These are phyloP conservation scores for Brienomyrus longianalis DNA, from an alignment of 2,113 vertebrate species.

Conservation along the genomic window DNA sequence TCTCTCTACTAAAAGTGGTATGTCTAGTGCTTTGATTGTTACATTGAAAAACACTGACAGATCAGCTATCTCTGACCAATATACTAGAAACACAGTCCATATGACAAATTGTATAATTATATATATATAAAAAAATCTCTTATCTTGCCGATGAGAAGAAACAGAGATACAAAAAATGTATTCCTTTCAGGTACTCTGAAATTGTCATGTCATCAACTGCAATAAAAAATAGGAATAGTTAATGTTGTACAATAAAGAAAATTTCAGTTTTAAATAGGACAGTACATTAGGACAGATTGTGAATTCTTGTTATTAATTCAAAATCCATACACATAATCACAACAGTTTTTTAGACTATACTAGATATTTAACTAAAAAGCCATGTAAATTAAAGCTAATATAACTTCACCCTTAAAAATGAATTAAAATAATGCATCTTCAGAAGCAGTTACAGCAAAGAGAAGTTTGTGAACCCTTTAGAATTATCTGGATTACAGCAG, in stretches of 20 bases:
- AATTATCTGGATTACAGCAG: too few relatives aligned
- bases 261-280: neutral
- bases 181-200: neutral
- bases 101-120: neutral
- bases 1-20: neutral
- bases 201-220: neutral
- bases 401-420: too few relatives aligned
- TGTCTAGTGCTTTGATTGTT: neutral
- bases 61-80: neutral
- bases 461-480: too few relatives aligned
- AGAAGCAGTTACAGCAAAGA: too few relatives aligned
- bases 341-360: too few relatives aligned
- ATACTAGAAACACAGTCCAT: neutral
- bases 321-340: too few relatives aligned
- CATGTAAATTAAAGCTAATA: too few relatives aligned
- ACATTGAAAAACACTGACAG: neutral
- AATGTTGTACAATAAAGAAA: neutral
- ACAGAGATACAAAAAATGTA: neutral
- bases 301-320: too few relatives aligned
- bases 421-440: too few relatives aligned
- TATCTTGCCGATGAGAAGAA: neutral
- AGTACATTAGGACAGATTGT: too few relatives aligned
- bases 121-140: neutral
- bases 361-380: too few relatives aligned
- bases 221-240: neutral